These are phyloP conservation scores for Ictidomys tridecemlineatus DNA, from an alignment of 2,113 vertebrate species.

Conservation along the genomic window DNA sequence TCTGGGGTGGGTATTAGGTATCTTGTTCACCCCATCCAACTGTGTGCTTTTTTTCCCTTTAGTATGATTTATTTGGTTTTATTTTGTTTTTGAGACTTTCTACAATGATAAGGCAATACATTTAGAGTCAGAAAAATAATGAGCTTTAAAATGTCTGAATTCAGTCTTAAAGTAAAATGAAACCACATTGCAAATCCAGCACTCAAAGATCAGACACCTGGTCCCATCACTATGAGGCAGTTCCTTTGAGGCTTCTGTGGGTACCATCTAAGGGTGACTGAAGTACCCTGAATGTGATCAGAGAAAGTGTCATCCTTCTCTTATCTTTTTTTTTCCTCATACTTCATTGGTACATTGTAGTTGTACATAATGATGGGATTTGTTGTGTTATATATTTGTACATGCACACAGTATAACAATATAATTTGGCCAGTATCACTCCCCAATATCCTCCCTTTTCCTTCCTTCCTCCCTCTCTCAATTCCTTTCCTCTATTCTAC, in stretches of 20 bases:
- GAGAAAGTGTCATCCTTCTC: rapidly evolving
- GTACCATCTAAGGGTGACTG: background rate
- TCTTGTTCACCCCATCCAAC: background rate
- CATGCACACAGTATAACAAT: no score
- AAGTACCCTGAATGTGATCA: background rate
- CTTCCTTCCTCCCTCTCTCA: no score
- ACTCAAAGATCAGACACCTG: background rate
- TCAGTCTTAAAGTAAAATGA: background rate
- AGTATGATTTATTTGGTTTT: background rate
- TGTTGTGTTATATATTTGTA: no score
- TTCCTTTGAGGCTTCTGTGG: background rate
- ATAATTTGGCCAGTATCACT: no score
- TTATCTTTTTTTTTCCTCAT: no score
- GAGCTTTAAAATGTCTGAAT: background rate
- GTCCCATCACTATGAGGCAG: rapidly evolving
- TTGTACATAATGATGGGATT: no score
- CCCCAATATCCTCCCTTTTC: no score
- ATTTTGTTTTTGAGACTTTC: background rate
- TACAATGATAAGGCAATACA: background rate
- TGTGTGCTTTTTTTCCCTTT: background rate
- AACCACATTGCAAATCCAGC: background rate
- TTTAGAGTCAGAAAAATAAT: background rate
- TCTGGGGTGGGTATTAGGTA: background rate
- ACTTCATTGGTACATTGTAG: no score
- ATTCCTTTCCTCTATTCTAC: no score